Percentiles rank a stretch among this genome's conserved stretches.
Evolutionary conservation across 2,113 vertebrate species (phyloP).

Genomic region (Poeciliopsis prolifica): DNA sequence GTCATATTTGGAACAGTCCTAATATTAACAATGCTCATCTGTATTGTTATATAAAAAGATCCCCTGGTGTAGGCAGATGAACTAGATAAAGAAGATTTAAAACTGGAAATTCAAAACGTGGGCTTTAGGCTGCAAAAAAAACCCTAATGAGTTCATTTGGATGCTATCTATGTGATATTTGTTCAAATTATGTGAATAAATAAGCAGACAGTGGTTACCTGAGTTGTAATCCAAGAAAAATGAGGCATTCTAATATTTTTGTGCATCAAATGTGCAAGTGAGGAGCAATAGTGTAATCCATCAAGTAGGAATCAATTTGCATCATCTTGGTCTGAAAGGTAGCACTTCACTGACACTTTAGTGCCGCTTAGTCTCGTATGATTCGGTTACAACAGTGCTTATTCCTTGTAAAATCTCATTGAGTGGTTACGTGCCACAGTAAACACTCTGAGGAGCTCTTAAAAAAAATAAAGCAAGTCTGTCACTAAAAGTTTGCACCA

Average conservation of each 20-base stretch:
- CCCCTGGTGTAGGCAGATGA: conserved; percentile 53
- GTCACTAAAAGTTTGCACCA: conserved; percentile 1
- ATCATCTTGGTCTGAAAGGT: neutral
- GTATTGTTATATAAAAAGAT: conserved; percentile 54
- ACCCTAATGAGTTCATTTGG: neutral
- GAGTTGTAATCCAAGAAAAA: neutral
- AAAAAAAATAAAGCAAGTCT: neutral
- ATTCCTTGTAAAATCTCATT: neutral
- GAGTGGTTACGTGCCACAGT: neutral
- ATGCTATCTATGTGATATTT: too few species aligned
- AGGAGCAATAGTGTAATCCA: neutral
- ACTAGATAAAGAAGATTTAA: conserved; percentile 42
- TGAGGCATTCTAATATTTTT: neutral
- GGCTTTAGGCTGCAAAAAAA: neutral
- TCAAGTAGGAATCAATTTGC: neutral
- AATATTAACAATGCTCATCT: conserved; percentile 68
- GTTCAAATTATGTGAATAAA: neutral
- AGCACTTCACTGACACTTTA: neutral
- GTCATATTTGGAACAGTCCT: conserved; percentile 69
- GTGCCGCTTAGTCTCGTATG: neutral
- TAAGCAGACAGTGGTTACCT: neutral
- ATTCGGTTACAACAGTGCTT: neutral
- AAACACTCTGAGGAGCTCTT: neutral
- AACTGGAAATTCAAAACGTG: conserved; percentile 8
- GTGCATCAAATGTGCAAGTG: neutral